Percentiles rank a stretch among this genome's conserved stretches.
Conservation (phyloP, 2,888 invertebrate species). For the Tachystola acroxantha region DNA sequence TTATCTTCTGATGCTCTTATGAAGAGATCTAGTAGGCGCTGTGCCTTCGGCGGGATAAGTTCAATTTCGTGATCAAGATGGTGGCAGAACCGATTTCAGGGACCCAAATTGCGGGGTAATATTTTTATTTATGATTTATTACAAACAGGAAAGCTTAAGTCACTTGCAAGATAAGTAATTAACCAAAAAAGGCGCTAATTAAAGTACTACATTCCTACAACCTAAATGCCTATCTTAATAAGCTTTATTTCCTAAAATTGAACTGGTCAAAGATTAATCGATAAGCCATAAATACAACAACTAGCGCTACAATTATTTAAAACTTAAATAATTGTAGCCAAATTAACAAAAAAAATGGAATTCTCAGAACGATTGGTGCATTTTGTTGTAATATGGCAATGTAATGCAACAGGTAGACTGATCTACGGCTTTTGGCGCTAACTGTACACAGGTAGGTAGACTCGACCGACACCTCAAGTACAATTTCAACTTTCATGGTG, state of each 20-base stretch:
- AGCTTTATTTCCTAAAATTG: not conserved
- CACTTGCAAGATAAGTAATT: not conserved
- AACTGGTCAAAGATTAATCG: not conserved
- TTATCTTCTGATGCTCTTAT: slow-evolving; percentile 6
- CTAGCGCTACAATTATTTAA: no score
- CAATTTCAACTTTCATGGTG: no score
- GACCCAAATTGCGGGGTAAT: slow-evolving; percentile 83
- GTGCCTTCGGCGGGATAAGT: slow-evolving; percentile 44
- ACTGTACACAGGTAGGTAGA: no score
- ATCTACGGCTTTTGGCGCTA: no score
- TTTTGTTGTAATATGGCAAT: no score
- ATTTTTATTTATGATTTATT: slow-evolving; percentile 4
- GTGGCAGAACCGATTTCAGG: slow-evolving; percentile 80
- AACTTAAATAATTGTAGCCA: no score
- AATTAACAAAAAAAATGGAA: no score
- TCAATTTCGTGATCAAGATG: slow-evolving; percentile 37
- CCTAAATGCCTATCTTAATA: not conserved
- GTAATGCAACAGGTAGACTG: no score
- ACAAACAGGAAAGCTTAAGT: not conserved
- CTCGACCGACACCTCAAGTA: no score
- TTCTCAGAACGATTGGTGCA: no score
- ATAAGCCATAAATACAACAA: no score
- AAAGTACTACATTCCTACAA: not conserved
- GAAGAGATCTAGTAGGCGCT: slow-evolving; percentile 26
- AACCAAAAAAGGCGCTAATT: not conserved